A percentile compares a stretch with the other conserved stretches of the same genome.
These are phyloP conservation scores for Globicephala melas DNA, from an alignment of 2,113 vertebrate species.

Conservation along the genomic window DNA sequence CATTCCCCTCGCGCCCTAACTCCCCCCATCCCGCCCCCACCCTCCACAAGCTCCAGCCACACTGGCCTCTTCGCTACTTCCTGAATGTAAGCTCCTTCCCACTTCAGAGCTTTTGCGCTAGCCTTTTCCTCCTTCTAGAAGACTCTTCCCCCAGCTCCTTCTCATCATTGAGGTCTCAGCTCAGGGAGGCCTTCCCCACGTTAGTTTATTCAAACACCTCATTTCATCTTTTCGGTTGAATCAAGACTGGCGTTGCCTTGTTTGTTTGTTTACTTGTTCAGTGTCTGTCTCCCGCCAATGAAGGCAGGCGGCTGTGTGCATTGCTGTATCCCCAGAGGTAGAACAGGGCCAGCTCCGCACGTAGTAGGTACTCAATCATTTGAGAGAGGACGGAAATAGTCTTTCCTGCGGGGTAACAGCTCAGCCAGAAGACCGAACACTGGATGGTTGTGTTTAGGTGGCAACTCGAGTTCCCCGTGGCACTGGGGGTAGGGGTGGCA, in stretches of 20 bases:
- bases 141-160: not conserved
- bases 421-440: not conserved
- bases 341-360: not conserved
- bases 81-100: not conserved
- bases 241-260: not conserved
- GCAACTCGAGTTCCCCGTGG: not conserved
- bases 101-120: not conserved
- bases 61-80: not conserved
- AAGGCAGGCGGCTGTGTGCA: not conserved
- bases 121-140: not conserved
- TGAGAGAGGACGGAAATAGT: not conserved
- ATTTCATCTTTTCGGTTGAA: not conserved
- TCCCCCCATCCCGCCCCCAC: not conserved
- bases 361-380: not conserved
- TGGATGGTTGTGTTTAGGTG: not conserved
- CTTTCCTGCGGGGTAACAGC: not conserved
- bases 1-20: not conserved
- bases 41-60: not conserved
- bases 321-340: not conserved
- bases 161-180: not conserved
- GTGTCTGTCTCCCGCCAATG: not conserved
- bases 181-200: not conserved
- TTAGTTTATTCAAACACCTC: not conserved
- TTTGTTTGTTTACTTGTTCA: not conserved
- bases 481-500: not conserved